Evolutionary conservation across 1,140 invertebrate species (phyloP).

Genomic region (Drosophila erecta): DNA sequence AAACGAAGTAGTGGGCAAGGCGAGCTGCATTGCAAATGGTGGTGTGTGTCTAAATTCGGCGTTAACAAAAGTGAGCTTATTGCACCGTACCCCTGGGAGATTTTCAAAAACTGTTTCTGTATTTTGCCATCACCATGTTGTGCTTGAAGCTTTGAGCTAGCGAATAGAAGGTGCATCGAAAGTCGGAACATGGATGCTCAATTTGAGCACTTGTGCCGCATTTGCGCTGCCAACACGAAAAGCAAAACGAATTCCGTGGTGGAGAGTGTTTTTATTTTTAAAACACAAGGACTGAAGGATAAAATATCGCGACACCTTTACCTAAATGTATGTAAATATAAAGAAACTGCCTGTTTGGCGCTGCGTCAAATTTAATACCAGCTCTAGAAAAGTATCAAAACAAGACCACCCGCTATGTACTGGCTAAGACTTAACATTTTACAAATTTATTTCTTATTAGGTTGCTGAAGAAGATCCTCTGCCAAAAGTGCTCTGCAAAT

Average conservation of each 20-base stretch:
- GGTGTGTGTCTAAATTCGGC: constrained; percentile 24
- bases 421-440: not conserved
- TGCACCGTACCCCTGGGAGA: constrained; percentile 22
- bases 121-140: constrained; percentile 12
- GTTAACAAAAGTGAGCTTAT: not conserved
- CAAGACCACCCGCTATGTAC: no score
- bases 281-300: constrained; percentile 70
- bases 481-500: constrained; percentile 77
- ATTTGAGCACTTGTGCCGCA: constrained; percentile 77
- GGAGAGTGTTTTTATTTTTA: constrained; percentile 80
- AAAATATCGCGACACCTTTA: constrained; percentile 76
- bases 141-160: constrained; percentile 14
- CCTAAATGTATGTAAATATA: constrained; percentile 64
- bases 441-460: constrained; percentile 22
- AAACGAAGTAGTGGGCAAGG: constrained; percentile 56
- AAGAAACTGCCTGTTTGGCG: not conserved
- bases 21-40: constrained; percentile 33
- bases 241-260: constrained; percentile 74
- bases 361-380: constrained; percentile 1
- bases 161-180: constrained; percentile 1
- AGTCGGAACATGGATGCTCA: constrained; percentile 57
- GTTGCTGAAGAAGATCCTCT: constrained; percentile 71
- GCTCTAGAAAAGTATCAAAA: no score
- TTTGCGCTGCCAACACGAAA: constrained; percentile 80
- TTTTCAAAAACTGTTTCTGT: constrained; percentile 27